Evolutionary conservation across 1,140 invertebrate species (phyloP).

Genomic region (Macrobrachium rosenbergii): DNA sequence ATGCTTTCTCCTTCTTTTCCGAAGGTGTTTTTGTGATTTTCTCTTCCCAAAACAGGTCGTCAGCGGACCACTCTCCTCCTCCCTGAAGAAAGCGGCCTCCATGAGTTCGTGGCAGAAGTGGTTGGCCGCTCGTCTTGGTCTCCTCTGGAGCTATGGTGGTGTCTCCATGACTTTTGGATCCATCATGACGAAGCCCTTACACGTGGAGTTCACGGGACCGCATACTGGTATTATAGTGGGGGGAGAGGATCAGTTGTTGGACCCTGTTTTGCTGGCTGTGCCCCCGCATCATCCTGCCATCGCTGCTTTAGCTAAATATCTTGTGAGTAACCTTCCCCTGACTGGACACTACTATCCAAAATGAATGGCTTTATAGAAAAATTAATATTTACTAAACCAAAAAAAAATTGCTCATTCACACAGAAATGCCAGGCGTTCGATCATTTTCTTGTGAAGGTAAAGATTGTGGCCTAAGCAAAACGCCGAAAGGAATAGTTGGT

Average conservation of each 20-base stretch:
- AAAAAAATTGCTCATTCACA: neutral
- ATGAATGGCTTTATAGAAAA: neutral
- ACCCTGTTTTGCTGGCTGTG: constrained; percentile 17
- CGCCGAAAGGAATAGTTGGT: too few relatives aligned
- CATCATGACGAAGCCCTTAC: constrained; percentile 47
- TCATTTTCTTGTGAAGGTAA: too few relatives aligned
- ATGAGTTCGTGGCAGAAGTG: constrained; percentile 35
- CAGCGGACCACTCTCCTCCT: too few relatives aligned
- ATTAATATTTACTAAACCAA: neutral
- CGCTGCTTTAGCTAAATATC: neutral
- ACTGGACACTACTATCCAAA: neutral
- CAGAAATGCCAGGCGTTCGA: neutral
- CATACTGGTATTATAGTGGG: constrained; percentile 15
- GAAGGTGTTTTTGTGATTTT: too few relatives aligned
- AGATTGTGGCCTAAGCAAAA: too few relatives aligned
- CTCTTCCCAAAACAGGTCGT: too few relatives aligned
- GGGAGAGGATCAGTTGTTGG: neutral
- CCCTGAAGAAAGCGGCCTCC: too few relatives aligned
- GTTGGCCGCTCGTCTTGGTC: constrained; percentile 36
- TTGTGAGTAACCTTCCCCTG: constrained; percentile 18
- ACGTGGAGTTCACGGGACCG: constrained; percentile 18
- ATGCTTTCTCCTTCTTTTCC: too few relatives aligned
- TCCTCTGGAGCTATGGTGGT: constrained; percentile 58
- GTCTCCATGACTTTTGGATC: constrained; percentile 52
- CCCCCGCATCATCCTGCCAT: constrained; percentile 36